Conservation (phyloP, 1,140 invertebrate species). For the Camponotus floridanus region DNA sequence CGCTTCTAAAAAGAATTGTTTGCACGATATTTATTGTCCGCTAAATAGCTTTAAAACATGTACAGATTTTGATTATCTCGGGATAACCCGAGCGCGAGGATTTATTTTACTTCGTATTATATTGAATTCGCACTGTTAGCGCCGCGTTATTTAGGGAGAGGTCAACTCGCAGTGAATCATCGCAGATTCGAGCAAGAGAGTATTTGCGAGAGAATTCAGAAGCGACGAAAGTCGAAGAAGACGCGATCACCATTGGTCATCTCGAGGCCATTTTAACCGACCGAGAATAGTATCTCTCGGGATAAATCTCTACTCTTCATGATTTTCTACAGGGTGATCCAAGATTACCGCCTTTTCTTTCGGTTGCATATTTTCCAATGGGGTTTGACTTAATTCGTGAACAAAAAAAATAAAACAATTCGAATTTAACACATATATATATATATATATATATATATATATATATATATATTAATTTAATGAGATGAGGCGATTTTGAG, state of each 20-base stretch:
- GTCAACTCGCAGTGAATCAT: slow-evolving; percentile 64
- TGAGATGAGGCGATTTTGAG: no score
- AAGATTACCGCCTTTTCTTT: background rate
- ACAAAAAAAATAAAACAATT: no score
- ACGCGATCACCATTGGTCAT: slow-evolving; percentile 62
- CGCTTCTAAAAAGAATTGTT: background rate
- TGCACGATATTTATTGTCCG: background rate
- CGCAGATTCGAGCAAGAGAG: slow-evolving; percentile 52
- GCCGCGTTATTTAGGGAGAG: slow-evolving; percentile 65
- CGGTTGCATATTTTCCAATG: background rate
- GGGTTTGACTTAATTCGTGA: background rate
- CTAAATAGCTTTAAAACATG: background rate
- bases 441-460: no score
- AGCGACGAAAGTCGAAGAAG: slow-evolving; percentile 58
- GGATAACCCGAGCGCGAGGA: background rate
- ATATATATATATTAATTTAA: no score
- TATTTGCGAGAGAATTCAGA: slow-evolving; percentile 26
- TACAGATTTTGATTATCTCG: background rate
- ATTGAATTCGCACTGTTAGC: slow-evolving; percentile 30
- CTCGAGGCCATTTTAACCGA: slow-evolving; percentile 54
- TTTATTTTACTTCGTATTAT: slow-evolving; percentile 40
- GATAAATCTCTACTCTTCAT: slow-evolving; percentile 17
- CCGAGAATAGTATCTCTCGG: slow-evolving; percentile 25
- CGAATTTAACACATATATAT: no score
- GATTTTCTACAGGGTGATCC: background rate